Evolutionary conservation across 2,797 vertebrate genomes (phyloP), one percentile per base, ranked within the genome.

Genomic region (Sebastes matsubarae): DNA sequence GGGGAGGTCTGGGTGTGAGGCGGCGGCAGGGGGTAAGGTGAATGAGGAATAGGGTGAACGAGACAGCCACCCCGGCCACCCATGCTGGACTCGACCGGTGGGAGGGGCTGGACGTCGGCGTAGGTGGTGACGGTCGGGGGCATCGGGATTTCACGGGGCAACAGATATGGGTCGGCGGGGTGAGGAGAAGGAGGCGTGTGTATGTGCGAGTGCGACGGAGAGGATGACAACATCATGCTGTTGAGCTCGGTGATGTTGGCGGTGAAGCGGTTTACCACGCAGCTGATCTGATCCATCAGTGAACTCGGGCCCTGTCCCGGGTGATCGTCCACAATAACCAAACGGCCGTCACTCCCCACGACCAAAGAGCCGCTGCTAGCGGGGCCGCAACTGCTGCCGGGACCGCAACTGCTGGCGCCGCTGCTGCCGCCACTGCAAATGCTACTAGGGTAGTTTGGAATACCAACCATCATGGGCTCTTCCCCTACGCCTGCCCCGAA

Each of bases 231-330:
- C 98, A 99, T 99, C 97, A 99, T 98, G 91, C 93, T 96, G 94
- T 99, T 99, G 85, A 99, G 96, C 93, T 99, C 98, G 0, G 95
- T 96, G 94, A 99, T 99, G 88, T 99, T 99, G 87, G 98, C 98
- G 0, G 98, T 98, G 93, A 99, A 99, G 59, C 98, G 97, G 75
- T 97, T 99, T 34, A 99, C 98, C 75, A 99, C 98, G 0, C 97
- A 98, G 91, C 98, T 99, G 94, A 99, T 99, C 95, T 99, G 98
- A 90, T 99, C 98, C 98, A 99, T 97, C 74, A 99, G 94, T 1
- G 97, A 97, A 5, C 96, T 97, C 94, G 97, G 98, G 2, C 95
- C 96, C 6, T 89, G 93, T 64, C 95, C 96, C 4, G 95, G 95
- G 71, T 87, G 85, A 67, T 75, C 83, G 24, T 87, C 89, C 64